Evolutionary conservation across 2,888 invertebrate genomes (phyloP).

Genomic region (Theretra japonica): DNA sequence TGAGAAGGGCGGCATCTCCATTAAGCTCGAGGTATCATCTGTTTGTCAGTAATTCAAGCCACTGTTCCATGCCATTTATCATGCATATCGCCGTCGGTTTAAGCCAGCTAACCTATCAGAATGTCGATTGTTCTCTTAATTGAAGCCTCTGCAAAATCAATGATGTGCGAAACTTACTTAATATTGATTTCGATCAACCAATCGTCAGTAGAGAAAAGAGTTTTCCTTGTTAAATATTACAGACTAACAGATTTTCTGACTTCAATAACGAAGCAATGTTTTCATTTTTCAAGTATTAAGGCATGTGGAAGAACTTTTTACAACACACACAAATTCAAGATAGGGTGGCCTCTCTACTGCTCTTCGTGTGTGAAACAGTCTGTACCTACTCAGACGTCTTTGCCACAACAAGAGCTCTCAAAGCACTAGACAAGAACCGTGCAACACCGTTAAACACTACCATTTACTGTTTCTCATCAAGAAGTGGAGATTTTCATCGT

Average conservation of each 20-base stretch:
- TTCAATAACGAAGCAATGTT: too few species aligned
- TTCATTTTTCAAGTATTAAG: not conserved
- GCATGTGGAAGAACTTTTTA: not conserved
- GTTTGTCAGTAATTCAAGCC: not conserved
- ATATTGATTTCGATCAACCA: not conserved
- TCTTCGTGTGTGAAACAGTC: conserved; percentile 11
- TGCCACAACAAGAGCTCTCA: conserved; percentile 17
- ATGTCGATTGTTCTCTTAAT: conserved; percentile 3
- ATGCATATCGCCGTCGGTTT: not conserved
- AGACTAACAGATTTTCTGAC: too few species aligned
- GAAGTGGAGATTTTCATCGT: conserved; percentile 4
- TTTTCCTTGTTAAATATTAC: too few species aligned
- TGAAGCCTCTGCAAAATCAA: not conserved
- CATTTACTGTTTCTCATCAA: conserved; percentile 21
- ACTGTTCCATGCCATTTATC: not conserved
- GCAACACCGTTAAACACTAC: conserved; percentile 22
- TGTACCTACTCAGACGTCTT: conserved; percentile 23
- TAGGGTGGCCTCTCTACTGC: conserved; percentile 18
- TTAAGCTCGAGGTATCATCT: not conserved
- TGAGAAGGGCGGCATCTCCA: not conserved
- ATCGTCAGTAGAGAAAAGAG: too few species aligned
- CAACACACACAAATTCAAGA: not conserved
- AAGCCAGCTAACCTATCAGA: conserved; percentile 1
- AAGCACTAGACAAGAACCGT: conserved; percentile 21
- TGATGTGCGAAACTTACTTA: not conserved